Evolutionary conservation across 2,113 vertebrate species (phyloP).

Genomic region (Rhynchomys soricoides): DNA sequence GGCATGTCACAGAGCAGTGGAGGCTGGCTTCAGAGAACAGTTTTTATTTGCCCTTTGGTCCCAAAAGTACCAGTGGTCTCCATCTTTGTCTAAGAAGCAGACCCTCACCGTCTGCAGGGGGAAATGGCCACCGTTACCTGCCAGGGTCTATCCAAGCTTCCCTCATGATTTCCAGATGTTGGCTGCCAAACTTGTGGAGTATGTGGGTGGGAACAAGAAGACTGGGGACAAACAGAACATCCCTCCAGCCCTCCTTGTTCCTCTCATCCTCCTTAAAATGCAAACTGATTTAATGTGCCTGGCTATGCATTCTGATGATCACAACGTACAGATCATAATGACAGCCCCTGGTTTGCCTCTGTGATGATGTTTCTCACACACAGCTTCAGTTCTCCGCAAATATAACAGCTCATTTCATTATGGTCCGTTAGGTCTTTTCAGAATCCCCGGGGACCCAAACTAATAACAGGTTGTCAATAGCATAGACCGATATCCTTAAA

Average conservation of each 20-base stretch:
- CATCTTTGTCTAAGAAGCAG: rapidly evolving
- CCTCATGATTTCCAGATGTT: rapidly evolving
- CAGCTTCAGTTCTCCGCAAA: neutral
- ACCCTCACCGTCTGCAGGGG: rapidly evolving
- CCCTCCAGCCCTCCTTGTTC: neutral
- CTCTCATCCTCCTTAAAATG: neutral
- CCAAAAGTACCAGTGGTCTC: neutral
- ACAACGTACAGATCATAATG: neutral
- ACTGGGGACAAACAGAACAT: rapidly evolving
- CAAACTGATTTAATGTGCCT: neutral
- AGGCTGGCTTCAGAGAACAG: rapidly evolving
- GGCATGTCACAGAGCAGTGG: no score
- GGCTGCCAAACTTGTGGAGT: rapidly evolving
- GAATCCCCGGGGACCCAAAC: neutral
- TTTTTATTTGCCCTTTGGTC: neutral
- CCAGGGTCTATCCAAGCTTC: neutral
- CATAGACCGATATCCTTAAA: neutral
- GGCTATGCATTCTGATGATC: neutral
- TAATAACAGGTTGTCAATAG: neutral
- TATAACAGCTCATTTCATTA: neutral
- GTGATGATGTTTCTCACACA: rapidly evolving
- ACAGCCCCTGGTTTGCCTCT: neutral
- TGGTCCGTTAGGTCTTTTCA: rapidly evolving
- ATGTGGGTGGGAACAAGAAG: no score
- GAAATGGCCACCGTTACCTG: rapidly evolving